These are phyloP conservation scores for Pedionomus torquatus DNA, from an alignment of 2,113 vertebrate species.

Conservation along the genomic window DNA sequence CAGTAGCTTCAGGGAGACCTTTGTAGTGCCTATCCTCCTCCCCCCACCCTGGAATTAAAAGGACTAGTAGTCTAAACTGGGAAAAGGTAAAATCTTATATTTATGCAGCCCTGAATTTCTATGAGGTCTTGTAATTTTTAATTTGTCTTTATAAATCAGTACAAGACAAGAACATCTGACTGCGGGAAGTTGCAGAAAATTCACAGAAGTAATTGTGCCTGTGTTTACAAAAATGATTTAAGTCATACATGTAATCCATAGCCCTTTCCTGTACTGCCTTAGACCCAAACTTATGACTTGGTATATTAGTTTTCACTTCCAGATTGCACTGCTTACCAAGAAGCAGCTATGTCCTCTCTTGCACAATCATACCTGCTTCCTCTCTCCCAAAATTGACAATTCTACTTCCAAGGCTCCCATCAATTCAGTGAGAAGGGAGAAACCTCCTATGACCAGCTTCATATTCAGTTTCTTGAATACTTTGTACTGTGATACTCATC, in stretches of 20 bases:
- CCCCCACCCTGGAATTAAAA: background rate
- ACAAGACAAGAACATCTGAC: background rate
- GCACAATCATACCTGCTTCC: background rate
- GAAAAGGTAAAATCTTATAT: background rate
- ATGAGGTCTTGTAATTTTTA: background rate
- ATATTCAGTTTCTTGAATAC: background rate
- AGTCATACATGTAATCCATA: background rate
- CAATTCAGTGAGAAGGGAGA: background rate
- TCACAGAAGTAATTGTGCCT: background rate
- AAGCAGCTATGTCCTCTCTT: background rate
- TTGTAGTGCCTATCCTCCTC: background rate
- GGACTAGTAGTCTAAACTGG: background rate
- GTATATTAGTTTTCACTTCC: background rate
- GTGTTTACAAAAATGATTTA: background rate
- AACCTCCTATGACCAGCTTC: background rate
- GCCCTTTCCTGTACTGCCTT: background rate
- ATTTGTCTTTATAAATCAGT: background rate
- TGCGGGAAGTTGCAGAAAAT: background rate
- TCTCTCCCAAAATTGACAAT: background rate
- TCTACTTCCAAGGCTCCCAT: background rate
- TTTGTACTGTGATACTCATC: background rate
- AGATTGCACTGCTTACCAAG: background rate
- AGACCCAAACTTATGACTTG: background rate
- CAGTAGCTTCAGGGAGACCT: conserved; percentile 53
- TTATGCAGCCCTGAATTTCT: background rate